phyloP scores from a whole-genome alignment of 2,113 vertebrate genomes.

The Accipiter cooperii region DNA sequence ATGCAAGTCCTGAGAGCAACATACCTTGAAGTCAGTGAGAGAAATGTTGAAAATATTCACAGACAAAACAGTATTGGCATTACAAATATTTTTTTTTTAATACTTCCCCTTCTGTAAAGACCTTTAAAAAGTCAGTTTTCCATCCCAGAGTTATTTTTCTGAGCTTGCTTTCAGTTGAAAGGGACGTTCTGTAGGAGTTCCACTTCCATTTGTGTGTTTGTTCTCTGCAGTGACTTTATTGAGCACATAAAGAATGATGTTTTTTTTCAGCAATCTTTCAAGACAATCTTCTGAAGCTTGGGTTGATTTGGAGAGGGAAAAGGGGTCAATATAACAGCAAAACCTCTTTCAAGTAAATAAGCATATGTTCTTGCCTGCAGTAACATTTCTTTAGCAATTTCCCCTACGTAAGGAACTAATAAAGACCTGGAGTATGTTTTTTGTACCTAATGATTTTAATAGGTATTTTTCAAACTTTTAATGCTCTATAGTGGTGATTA shows the following conservation, averaged over 20 bases:
- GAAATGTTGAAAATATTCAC: background rate
- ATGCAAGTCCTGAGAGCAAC: background rate
- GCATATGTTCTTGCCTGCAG: background rate
- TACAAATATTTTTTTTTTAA: background rate
- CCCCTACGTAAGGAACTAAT: background rate
- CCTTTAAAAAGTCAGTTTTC: background rate
- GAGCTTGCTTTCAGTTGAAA: background rate
- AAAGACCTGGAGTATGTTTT: background rate
- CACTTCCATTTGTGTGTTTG: background rate
- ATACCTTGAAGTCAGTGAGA: background rate
- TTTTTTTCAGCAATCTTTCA: background rate
- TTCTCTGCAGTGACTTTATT: background rate
- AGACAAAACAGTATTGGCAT: background rate
- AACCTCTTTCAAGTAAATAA: background rate
- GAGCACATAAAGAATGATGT: background rate
- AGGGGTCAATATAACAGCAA: background rate
- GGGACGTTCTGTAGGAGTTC: background rate
- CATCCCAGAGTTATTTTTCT: background rate
- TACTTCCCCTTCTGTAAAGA: background rate
- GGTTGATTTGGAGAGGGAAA: background rate
- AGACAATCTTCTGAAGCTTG: background rate
- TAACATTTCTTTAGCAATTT: background rate
- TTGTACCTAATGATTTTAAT: background rate
- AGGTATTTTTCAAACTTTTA: background rate
- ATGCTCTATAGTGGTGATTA: background rate